Conservation (phyloP, 2,888 invertebrate species). For the Argynnis bischoffii region DNA sequence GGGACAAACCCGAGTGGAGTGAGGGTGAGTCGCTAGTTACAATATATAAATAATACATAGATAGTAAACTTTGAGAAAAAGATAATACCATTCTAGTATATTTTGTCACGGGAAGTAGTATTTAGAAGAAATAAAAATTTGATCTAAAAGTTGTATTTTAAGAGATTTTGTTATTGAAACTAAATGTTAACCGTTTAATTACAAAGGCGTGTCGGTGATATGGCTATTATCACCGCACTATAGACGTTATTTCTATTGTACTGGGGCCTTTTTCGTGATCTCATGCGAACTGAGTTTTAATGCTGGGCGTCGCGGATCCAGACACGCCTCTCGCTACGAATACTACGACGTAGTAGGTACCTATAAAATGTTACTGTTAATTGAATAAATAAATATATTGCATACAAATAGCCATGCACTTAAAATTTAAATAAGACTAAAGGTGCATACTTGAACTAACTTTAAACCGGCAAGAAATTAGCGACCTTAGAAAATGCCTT, state of each 20-base stretch:
- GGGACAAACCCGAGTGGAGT: too few relatives aligned
- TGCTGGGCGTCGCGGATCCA: conserved; percentile 55
- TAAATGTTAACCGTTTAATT: conserved; percentile 32
- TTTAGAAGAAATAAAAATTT: conserved; percentile 8
- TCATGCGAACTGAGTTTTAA: conserved; percentile 26
- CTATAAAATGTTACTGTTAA: not conserved
- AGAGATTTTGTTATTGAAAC: conserved; percentile 22
- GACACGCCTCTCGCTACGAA: conserved; percentile 59
- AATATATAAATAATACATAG: not conserved
- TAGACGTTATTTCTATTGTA: conserved; percentile 32
- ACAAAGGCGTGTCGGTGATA: conserved; percentile 26
- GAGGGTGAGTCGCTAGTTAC: too few relatives aligned
- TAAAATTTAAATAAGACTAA: too few relatives aligned
- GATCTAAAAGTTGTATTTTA: not conserved
- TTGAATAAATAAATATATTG: not conserved
- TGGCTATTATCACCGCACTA: conserved; percentile 25
- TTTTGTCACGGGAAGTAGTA: too few relatives aligned
- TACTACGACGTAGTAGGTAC: conserved; percentile 56
- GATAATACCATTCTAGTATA: too few relatives aligned
- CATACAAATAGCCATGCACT: too few relatives aligned
- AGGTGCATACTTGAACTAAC: too few relatives aligned
- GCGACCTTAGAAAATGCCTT: not conserved
- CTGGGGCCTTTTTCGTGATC: conserved; percentile 33
- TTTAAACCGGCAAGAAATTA: too few relatives aligned
- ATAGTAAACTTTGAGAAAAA: not conserved